Base-by-base conservation (phyloP, 2,797 vertebrate genomes). In the Miichthys miiuy region DNA sequence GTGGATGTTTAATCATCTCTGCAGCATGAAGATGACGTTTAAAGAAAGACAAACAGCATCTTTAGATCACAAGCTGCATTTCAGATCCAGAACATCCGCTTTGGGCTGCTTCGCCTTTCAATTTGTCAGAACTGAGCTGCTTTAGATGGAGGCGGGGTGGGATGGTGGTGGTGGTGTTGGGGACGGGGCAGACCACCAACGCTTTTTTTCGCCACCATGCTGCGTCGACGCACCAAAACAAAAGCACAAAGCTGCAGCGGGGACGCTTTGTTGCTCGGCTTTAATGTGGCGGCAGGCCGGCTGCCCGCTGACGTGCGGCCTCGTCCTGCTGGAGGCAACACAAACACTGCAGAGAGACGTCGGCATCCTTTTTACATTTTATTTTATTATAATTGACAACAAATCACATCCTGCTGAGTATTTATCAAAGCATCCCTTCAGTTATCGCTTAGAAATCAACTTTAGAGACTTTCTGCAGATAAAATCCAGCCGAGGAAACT, bases 241-340 rank as follows among this genome's bases (percentile, higher is more conserved):
- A 94, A 96, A 94, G 96, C 96, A 95, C 96, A 96, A 95, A 97
- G 96, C 96, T 95, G 94, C 92, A 91, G 93, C 82, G 82, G 93
- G 54, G 87, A 88, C 82, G 93, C 96, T 95, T 94, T 95, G 95
- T 93, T 83, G 70, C 77, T 48, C 2, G 0, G 42, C 83, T 84
- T 84, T 89, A 81, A 89, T 84, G 79, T 58, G 72, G 64, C 46
- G 21, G 61, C 71, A 1, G 56, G 52, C 38, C 30, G 64, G 76
- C 75, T 38, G 81, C 54, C 72, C 18, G 54, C 75, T 54, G 77
- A 61, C 34, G 63, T 1, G 20, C 7, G 13, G 57, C 69, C 70
- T 34, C 60, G 42, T 72, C 47, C 54, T 58, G 46, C 63, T 27
- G 74, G 34, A 65, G 23, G 57, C 25, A 0, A 16, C 47, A 41